Conservation (phyloP, 2,888 invertebrate species). For the Melanchra persicariae region DNA sequence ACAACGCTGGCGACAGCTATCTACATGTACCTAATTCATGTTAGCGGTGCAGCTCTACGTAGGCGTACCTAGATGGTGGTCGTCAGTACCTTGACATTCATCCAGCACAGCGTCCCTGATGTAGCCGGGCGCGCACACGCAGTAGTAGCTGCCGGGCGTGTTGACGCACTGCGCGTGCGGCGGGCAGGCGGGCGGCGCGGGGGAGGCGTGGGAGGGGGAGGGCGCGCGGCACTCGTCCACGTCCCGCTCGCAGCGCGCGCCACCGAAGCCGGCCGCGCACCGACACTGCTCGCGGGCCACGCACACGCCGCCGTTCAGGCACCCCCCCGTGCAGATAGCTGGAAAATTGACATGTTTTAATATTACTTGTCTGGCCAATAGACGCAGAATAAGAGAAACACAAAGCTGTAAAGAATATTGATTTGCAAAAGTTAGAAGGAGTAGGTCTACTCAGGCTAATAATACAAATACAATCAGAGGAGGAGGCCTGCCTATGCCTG, state of each 20-base stretch:
- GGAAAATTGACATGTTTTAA: not conserved
- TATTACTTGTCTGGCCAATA: too few relatives aligned
- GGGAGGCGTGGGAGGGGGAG: slow-evolving; percentile 84
- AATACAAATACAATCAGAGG: too few relatives aligned
- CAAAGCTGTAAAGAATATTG: not conserved
- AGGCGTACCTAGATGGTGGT: too few relatives aligned
- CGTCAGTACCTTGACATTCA: slow-evolving; percentile 91
- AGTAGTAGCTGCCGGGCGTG: slow-evolving; percentile 97
- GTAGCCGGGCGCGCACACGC: slow-evolving; percentile 95
- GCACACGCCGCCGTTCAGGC: slow-evolving; percentile 96
- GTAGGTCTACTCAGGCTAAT: too few relatives aligned
- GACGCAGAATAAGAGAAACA: too few relatives aligned
- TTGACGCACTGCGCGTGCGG: slow-evolving; percentile 95
- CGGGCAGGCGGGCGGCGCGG: slow-evolving; percentile 91
- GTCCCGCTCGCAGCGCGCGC: slow-evolving; percentile 96
- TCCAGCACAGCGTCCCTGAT: slow-evolving; percentile 90
- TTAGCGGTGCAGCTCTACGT: not conserved
- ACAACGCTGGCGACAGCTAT: not conserved
- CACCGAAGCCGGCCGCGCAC: slow-evolving; percentile 95
- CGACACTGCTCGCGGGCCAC: slow-evolving; percentile 94
- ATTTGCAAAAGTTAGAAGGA: too few relatives aligned
- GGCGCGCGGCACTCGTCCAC: slow-evolving; percentile 94
- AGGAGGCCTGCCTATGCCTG: not conserved
- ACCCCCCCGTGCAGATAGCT: slow-evolving; percentile 93
- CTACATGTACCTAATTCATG: not conserved